Percentiles rank a stretch among this genome's conserved stretches.
Conservation (phyloP, 2,113 vertebrate genomes). For the Solea solea region DNA sequence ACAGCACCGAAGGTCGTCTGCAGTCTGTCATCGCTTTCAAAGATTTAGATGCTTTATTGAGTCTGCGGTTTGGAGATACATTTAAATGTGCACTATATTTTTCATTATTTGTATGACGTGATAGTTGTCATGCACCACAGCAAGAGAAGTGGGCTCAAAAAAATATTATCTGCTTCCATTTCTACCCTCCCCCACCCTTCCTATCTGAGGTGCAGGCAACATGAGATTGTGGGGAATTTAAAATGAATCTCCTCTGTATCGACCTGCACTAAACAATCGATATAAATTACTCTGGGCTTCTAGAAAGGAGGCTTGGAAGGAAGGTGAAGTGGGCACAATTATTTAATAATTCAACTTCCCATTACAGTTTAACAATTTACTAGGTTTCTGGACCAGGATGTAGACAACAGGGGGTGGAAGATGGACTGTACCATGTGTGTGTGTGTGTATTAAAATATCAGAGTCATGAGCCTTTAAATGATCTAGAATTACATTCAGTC, state of each 20-base stretch:
- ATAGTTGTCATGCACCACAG: not conserved
- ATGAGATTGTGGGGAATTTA: conserved; percentile 27
- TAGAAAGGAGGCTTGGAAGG: conserved; percentile 23
- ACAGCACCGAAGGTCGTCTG: conserved; percentile 6
- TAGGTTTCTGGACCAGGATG: conserved; percentile 29
- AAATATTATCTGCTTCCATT: conserved; percentile 8
- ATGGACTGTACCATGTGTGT: not conserved
- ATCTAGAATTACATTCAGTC: not conserved
- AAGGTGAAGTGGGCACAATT: conserved; percentile 24
- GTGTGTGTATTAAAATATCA: not conserved
- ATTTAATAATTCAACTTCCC: conserved; percentile 47
- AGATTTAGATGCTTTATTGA: not conserved
- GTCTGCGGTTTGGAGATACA: conserved; percentile 5
- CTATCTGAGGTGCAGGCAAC: conserved; percentile 27
- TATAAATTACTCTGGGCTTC: conserved; percentile 55
- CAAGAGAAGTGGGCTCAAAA: not conserved
- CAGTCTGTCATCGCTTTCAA: not conserved
- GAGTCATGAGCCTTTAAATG: not conserved
- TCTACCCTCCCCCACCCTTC: conserved; percentile 7
- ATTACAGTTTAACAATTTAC: conserved; percentile 22
- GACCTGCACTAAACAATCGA: conserved; percentile 62
- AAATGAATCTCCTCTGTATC: conserved; percentile 48
- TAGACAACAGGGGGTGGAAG: conserved; percentile 4
- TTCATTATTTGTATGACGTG: conserved; percentile 1
- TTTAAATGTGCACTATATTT: conserved; percentile 10